phyloP scores from a whole-genome alignment of 2,113 vertebrate species.

The Pelecanus crispus region DNA sequence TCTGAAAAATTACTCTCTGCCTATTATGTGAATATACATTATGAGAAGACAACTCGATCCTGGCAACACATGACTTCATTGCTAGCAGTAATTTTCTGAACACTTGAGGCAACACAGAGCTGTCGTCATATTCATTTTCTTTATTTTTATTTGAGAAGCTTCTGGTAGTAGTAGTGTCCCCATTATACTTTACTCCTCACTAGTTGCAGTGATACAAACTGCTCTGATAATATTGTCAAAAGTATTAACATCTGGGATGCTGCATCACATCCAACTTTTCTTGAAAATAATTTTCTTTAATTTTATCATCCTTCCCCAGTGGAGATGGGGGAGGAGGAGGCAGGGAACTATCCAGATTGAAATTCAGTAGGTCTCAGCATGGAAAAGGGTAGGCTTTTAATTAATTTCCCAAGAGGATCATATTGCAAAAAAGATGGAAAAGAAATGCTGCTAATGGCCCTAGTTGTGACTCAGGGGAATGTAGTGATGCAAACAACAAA shows the following conservation, averaged over 20 bases:
- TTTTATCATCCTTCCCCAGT: not conserved
- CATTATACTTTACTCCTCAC: not conserved
- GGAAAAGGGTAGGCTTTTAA: not conserved
- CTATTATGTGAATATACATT: not conserved
- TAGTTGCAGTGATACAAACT: not conserved
- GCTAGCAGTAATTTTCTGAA: not conserved
- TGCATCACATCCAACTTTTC: not conserved
- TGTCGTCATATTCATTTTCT: not conserved
- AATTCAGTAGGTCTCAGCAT: not conserved
- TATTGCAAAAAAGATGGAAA: not conserved
- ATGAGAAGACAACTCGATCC: not conserved
- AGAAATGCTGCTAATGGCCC: not conserved
- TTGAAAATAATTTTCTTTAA: not conserved
- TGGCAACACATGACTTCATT: not conserved
- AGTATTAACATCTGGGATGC: not conserved
- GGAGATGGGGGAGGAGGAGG: not conserved
- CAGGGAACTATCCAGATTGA: not conserved
- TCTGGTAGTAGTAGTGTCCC: not conserved
- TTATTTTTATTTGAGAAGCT: not conserved
- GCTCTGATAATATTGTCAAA: not conserved
- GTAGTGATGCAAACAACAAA: not conserved
- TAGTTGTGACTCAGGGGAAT: not conserved
- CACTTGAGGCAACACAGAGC: not conserved
- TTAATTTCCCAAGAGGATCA: conserved; percentile 16
- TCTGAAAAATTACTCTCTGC: not conserved